These are phyloP conservation scores for Ascaphus truei DNA, from an alignment of 2,113 vertebrate species.

Conservation along the genomic window DNA sequence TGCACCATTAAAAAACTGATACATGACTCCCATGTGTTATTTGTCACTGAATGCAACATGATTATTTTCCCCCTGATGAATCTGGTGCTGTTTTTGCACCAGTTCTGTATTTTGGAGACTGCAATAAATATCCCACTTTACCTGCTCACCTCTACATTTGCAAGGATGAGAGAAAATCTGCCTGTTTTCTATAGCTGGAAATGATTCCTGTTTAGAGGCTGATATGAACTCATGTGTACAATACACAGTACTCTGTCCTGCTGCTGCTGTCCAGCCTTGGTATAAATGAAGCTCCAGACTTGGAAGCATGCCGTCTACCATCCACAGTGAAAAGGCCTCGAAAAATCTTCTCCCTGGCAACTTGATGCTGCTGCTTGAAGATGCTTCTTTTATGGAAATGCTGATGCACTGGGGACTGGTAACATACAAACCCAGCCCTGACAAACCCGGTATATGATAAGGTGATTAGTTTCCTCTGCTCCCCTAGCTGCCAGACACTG, in stretches of 20 bases:
- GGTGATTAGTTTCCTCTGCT: neutral
- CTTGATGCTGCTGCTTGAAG: conserved; percentile 44
- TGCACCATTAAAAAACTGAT: too few relatives aligned
- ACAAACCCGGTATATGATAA: neutral
- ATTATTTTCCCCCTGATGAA: too few relatives aligned
- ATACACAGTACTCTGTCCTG: conserved; percentile 34
- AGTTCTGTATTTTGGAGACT: too few relatives aligned
- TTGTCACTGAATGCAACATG: too few relatives aligned
- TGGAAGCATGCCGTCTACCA: conserved; percentile 42
- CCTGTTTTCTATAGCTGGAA: too few relatives aligned
- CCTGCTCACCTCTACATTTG: too few relatives aligned
- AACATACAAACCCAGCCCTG: neutral
- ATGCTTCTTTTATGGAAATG: conserved; percentile 53
- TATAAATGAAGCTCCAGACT: conserved; percentile 48
- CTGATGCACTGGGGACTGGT: conserved; percentile 8
- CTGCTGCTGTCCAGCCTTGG: conserved; percentile 7
- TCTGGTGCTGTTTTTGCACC: too few relatives aligned
- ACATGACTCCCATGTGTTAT: too few relatives aligned
- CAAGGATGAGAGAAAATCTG: too few relatives aligned
- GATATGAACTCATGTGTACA: conserved; percentile 39
- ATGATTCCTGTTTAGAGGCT: too few relatives aligned
- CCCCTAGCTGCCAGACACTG: neutral
- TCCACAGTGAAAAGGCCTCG: conserved; percentile 37
- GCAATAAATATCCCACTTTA: too few relatives aligned
- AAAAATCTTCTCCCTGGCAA: conserved; percentile 45